Evolutionary conservation across 2,888 invertebrate genomes (phyloP), one percentile per base, ranked within the genome.

Genomic region (Caenorhabditis becei): DNA sequence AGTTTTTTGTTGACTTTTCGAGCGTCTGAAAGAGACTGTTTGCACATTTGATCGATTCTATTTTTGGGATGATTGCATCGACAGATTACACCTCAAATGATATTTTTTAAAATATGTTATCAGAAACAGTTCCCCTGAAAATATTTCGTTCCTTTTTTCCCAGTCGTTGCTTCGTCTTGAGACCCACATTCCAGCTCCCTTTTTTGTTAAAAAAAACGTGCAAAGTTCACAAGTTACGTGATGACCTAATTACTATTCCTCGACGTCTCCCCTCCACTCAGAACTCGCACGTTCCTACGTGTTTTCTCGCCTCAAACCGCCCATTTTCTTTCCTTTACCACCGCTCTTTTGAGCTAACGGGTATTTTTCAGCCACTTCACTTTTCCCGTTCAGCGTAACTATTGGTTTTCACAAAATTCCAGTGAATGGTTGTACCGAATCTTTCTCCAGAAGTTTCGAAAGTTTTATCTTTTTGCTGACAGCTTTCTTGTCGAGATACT

Each of bases 1-100:
- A 11, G 23, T 41, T 32, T 24, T 63, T 28, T 63, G 49, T 63
- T 63, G 62, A 63, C 62, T 49, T 63, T 63, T 49, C 49, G 49
- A 63, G 28, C 24, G 16, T 18, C 47, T 47, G 47, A 47, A 47
- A 62, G 47, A 20, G 61, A 63, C 28, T 63, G 65, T 65, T 35
- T 65, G 51, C 37, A 23, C 49, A 18, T 24, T 16, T 35, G 37
- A 65, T 65, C 65, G 65, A 37, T 65, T 65, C 51, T 53, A 28
- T 65, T 65, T 65, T 51, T 32, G 49, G 32, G 10, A 7, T 32
- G 32, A 49, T 49, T 28, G 8, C n/a, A n/a, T n/a, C n/a, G n/a
- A n/a, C n/a, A n/a, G n/a, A n/a, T n/a, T n/a, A n/a, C n/a, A n/a
- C n/a, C n/a, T n/a, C n/a, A n/a, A n/a, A n/a, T n/a, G n/a, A n/a